Conservation (phyloP, 2,888 invertebrate genomes). For the Electrophaes corylata region DNA sequence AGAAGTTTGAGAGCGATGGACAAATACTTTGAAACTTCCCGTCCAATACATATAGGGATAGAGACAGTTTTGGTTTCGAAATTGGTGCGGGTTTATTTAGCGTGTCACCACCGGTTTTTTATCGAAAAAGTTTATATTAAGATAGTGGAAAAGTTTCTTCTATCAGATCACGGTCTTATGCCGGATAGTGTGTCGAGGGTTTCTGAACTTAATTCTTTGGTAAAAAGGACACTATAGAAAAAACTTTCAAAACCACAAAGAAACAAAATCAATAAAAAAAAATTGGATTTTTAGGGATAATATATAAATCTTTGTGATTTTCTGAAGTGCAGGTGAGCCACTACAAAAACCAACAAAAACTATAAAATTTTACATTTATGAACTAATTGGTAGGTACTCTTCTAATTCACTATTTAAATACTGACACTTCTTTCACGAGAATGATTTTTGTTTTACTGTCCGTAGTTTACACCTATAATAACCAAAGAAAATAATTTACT, state of each 20-base stretch:
- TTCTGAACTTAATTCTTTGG: conserved; percentile 3
- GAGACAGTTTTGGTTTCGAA: conserved; percentile 45
- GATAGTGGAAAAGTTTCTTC: conserved; percentile 17
- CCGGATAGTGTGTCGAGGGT: background rate
- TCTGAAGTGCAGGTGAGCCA: no score
- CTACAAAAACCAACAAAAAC: no score
- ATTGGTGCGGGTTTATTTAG: conserved; percentile 46
- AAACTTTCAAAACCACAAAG: background rate
- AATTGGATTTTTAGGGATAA: no score
- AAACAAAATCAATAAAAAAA: no score
- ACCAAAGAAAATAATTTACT: no score
- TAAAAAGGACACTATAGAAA: conserved; percentile 2
- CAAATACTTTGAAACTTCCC: conserved; percentile 50
- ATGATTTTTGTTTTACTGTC: no score
- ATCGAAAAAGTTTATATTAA: conserved; percentile 47
- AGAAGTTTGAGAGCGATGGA: conserved; percentile 46
- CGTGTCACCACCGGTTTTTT: conserved; percentile 39
- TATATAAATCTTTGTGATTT: no score
- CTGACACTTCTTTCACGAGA: no score
- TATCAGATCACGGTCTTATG: conserved; percentile 10
- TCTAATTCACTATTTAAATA: no score
- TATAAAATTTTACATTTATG: no score
- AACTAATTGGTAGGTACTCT: no score
- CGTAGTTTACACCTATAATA: no score
- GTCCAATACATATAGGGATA: conserved; percentile 48